Percentiles rank a stretch among this genome's conserved stretches.
Conservation (phyloP, 1,140 invertebrate genomes). For the Camponotus pennsylvanicus region DNA sequence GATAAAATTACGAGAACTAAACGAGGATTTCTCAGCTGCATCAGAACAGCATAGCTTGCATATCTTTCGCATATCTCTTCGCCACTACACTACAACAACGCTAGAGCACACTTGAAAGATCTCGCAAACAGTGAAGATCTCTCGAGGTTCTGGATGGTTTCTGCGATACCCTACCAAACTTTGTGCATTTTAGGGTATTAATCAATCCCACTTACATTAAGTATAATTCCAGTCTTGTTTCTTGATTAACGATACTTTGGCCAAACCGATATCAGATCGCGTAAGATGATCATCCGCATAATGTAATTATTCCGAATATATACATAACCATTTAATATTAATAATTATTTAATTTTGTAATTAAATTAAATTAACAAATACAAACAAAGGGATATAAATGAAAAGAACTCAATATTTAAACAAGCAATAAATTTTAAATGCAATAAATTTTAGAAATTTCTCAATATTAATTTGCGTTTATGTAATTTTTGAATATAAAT, state of each 20-base stretch:
- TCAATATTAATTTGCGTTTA: not conserved
- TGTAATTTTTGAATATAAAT: not conserved
- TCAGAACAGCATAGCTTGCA: slow-evolving; percentile 60
- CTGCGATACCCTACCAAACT: slow-evolving; percentile 69
- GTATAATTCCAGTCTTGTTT: slow-evolving; percentile 37
- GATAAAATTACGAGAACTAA: slow-evolving; percentile 51
- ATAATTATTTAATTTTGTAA: no score
- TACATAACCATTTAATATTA: not conserved
- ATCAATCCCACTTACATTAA: slow-evolving; percentile 45
- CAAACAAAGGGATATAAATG: no score
- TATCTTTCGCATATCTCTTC: slow-evolving; percentile 68
- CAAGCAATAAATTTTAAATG: not conserved
- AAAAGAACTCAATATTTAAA: not conserved
- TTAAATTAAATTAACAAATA: not conserved
- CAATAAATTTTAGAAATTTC: not conserved
- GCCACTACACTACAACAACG: slow-evolving; percentile 68
- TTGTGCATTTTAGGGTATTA: slow-evolving; percentile 70
- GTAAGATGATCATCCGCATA: not conserved
- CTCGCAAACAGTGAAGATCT: slow-evolving; percentile 71
- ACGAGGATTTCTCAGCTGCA: slow-evolving; percentile 60
- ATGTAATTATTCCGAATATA: not conserved
- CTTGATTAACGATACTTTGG: slow-evolving; percentile 29
- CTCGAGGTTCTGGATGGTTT: slow-evolving; percentile 73
- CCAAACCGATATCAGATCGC: not conserved
- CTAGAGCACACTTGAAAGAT: slow-evolving; percentile 67